phyloP scores from a whole-genome alignment of 2,113 vertebrate species.

The Poecilia latipinna region DNA sequence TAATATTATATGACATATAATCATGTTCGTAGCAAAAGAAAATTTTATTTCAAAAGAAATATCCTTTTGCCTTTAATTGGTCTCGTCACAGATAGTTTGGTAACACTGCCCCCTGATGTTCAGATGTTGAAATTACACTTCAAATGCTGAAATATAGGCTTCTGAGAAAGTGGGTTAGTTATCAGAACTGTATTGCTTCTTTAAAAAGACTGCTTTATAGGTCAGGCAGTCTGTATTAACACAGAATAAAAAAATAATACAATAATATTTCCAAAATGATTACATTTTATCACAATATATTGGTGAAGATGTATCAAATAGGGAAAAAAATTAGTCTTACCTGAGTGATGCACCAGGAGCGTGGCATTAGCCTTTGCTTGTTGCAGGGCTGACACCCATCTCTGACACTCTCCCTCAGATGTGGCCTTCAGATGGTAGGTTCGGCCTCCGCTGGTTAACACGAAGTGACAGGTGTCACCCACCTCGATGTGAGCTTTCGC shows the following conservation, averaged over 20 bases:
- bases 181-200: background rate
- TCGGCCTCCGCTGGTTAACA: slow-evolving; percentile 89
- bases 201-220: slow-evolving; percentile 5
- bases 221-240: background rate
- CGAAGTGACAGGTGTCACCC: slow-evolving; percentile 90
- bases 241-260: background rate
- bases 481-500: slow-evolving; percentile 88
- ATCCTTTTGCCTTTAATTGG: slow-evolving; percentile 1
- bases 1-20: background rate
- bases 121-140: slow-evolving; percentile 4
- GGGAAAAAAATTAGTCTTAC: slow-evolving; percentile 65
- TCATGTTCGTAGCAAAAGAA: background rate
- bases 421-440: slow-evolving; percentile 93
- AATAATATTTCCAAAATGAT: background rate
- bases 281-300: background rate
- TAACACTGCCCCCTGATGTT: slow-evolving; percentile 64
- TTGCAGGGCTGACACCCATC: slow-evolving; percentile 92
- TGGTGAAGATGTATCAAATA: background rate
- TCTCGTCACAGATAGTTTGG: background rate
- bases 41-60: background rate
- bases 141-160: slow-evolving; percentile 8
- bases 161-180: slow-evolving; percentile 43
- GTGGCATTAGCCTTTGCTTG: slow-evolving; percentile 90
- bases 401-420: slow-evolving; percentile 90
- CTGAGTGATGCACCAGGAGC: slow-evolving; percentile 89